phyloP scores from a whole-genome alignment of 2,113 vertebrate genomes.

The Steatornis caripensis region DNA sequence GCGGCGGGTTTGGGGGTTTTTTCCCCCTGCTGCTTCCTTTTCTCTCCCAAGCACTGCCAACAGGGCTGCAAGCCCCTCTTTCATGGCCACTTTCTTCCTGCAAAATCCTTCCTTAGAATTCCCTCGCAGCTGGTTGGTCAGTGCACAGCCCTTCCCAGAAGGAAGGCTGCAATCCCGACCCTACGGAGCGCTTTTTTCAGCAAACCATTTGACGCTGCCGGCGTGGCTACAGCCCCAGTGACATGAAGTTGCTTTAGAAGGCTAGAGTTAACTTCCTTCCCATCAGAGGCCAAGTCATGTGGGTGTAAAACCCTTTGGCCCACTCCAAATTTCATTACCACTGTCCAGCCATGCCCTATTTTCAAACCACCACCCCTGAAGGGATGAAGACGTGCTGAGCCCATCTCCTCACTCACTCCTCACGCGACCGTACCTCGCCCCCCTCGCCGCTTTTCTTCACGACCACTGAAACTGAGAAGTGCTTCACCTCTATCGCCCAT shows the following conservation, averaged over 20 bases:
- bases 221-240: background rate
- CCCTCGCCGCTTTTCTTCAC: background rate
- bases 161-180: background rate
- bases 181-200: fast-evolving
- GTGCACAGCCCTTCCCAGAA: background rate
- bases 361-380: background rate
- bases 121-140: background rate
- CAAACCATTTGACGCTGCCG: background rate
- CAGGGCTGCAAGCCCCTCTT: background rate
- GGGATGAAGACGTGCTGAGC: background rate
- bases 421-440: fast-evolving
- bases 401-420: background rate
- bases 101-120: background rate
- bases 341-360: background rate
- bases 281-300: background rate
- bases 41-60: background rate
- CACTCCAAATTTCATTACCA: background rate
- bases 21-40: background rate
- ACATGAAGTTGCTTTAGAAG: background rate
- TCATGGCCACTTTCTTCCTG: background rate
- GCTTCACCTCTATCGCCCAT: background rate
- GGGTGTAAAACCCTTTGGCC: background rate
- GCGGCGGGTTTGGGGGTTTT: fast-evolving
- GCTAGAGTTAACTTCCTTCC: background rate
- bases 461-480: background rate